Base-by-base conservation (phyloP, 1,140 invertebrate species). In the Zaprionus kolodkinae region DNA sequence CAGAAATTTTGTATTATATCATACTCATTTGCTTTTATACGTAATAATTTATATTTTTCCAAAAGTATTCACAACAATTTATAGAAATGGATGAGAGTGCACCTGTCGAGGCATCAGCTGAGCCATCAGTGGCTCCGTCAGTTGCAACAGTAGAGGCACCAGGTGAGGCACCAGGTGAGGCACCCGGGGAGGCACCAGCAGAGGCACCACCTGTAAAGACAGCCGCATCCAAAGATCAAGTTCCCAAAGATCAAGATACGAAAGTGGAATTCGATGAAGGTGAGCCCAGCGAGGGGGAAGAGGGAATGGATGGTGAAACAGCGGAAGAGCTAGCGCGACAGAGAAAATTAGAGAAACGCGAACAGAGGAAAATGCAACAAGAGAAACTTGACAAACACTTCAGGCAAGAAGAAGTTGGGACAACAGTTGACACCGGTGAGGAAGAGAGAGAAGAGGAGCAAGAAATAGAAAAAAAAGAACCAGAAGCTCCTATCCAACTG, bases 291-390 rank as follows among this genome's bases (percentile, higher is more conserved):
- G 27, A 30, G 3, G 27, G 3, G 27, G 27, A 15, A 15, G 40
- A 45, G 7, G n/a, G 7, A 7, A 9, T 9, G 6, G 7, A 2
- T 45, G 40, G 9, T 9, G n/a, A 45, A 7, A 15, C 40, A 45
- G n/a, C 6, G n/a, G 40, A 45, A 17, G 40, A 45, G 6, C 2
- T 36, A 2, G 48, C 45, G 12, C 13, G 12, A 0, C 11, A 62
- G 12, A 73, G 43, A 38, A 50, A 36, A 30, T n/a, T n/a, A 11
- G 6, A 71, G 17, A 52, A 11, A 15, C 72, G 67, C 1, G 60
- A 71, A 40, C 11, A 36, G n/a, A 75, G 30, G 27, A 54, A 36
- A 6, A 7, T 9, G 11, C 45, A 60, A 7, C 21, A 40, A 25
- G 40, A 38, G 5, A 50, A 12, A 13, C 4, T 75, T 3, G 52